Conservation (phyloP, 2,797 vertebrate species). For the Channallabes apus region DNA sequence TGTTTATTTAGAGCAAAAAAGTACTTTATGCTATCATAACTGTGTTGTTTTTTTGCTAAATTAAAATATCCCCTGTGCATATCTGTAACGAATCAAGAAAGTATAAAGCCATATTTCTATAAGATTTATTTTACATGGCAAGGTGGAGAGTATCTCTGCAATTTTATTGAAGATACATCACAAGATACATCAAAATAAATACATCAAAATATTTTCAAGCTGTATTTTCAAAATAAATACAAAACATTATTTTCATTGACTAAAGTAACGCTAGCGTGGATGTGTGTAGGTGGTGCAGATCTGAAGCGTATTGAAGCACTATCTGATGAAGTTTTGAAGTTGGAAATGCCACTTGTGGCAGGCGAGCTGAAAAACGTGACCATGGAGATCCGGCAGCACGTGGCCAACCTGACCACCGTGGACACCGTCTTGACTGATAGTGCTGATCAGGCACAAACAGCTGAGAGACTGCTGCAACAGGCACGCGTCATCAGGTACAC, state of each 20-base stretch:
- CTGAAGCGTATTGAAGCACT: slow-evolving; percentile 87
- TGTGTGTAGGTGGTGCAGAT: slow-evolving; percentile 76
- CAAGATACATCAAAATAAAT: too few species aligned
- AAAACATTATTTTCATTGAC: too few species aligned
- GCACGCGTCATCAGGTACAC: slow-evolving; percentile 84
- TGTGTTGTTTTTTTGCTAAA: too few species aligned
- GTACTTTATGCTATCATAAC: too few species aligned
- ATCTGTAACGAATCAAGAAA: too few species aligned
- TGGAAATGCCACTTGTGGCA: slow-evolving; percentile 90
- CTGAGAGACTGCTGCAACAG: slow-evolving; percentile 81
- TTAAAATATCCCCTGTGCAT: too few species aligned
- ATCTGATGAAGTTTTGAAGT: slow-evolving; percentile 87
- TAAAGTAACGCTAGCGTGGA: background rate
- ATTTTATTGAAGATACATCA: background rate
- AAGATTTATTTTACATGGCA: background rate
- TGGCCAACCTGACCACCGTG: slow-evolving; percentile 86
- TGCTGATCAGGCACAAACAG: slow-evolving; percentile 79
- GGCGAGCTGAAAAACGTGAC: slow-evolving; percentile 86
- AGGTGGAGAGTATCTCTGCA: background rate
- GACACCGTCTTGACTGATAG: slow-evolving; percentile 89
- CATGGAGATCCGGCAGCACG: slow-evolving; percentile 84
- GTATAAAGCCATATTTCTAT: background rate
- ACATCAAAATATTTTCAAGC: too few species aligned
- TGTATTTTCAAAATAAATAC: too few species aligned
- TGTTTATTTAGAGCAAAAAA: too few species aligned